Evolutionary conservation across 2,113 vertebrate genomes (phyloP), one percentile per base, ranked within the genome.

Genomic region (Tonatia bakeri): DNA sequence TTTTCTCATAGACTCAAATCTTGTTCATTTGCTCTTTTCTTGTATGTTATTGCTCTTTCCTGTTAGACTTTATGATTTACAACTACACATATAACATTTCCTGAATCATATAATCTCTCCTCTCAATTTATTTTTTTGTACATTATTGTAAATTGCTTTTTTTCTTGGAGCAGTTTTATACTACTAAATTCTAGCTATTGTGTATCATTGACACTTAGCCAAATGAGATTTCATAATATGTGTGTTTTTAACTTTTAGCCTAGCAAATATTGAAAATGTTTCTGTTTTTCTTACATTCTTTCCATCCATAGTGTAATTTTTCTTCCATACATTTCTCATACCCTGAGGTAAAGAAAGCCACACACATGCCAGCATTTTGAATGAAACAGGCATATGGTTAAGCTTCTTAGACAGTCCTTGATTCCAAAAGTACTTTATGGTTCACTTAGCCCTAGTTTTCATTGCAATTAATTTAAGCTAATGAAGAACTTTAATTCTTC

Each of bases 381-480:
- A 81, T 70, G 65, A 92, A 90, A 80, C 3, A 38, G 20, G 19
- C 45, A 83, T 24, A 79, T 87, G 2, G 59, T 92, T 81, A 89
- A 94, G 31, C 26, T 56, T 67, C 38, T 88, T 65, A 73, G 31
- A 69, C 3, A 26, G 12, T 69, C 33, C 54, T 80, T 69, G 54
- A 45, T 70, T 56, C 47, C 6, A 50, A 72, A 12, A 40, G 33
- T 59, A 40, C 45, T 65, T 79, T 61, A 31, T 70, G 33, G 13
- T 50, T 17, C 36, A 91, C 17, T 1, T 2, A 33, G 5, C 61
- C 6, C 52, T 12, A 17, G 13, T 22, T 79, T 70, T 80, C 54
- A 73, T 1, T 86, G 52, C 87, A 84, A 69, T 82, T 64, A 80
- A 73, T 86, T 94, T 24, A 82, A 86, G n/a, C 28, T 90, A 97